Conservation (phyloP, 1,140 invertebrate genomes). For the Proctacanthus coquilletti region DNA sequence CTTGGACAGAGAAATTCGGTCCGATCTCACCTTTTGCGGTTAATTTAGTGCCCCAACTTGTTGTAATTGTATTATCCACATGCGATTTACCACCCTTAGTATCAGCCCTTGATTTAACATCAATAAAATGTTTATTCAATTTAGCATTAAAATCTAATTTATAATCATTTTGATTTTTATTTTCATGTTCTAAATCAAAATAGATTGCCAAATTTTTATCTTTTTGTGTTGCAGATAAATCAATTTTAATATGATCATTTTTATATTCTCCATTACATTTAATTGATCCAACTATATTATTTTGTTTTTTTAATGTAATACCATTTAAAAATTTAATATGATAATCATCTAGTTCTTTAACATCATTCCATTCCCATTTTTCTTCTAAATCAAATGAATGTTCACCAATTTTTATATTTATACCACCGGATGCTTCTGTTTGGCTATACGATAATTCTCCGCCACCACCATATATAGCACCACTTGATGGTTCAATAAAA, state of each 20-base stretch:
- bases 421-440: too few species aligned
- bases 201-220: conserved; percentile 12
- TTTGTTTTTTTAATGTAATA: too few species aligned
- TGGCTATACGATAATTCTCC: too few species aligned
- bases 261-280: not conserved
- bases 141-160: conserved; percentile 16
- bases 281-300: not conserved
- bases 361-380: too few species aligned
- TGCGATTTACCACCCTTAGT: conserved; percentile 11
- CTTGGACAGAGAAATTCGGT: conserved; percentile 15
- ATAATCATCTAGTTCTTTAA: too few species aligned
- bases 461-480: too few species aligned
- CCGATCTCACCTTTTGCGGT: conserved; percentile 19
- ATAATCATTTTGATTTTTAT: conserved; percentile 22
- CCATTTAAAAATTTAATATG: too few species aligned
- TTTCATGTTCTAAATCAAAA: conserved; percentile 16
- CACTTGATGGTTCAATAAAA: too few species aligned
- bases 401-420: too few species aligned
- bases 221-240: conserved; percentile 11
- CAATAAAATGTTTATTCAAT: conserved; percentile 17
- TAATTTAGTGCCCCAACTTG: conserved; percentile 19
- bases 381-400: too few species aligned
- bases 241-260: conserved; percentile 1
- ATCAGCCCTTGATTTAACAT: conserved; percentile 14
- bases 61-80: conserved; percentile 15